These are phyloP conservation scores for Aurelia aurita complex sp. Pacific DNA, from an alignment of 30 jellyfish, hydroid and myxozoan species.

Conservation along the genomic window DNA sequence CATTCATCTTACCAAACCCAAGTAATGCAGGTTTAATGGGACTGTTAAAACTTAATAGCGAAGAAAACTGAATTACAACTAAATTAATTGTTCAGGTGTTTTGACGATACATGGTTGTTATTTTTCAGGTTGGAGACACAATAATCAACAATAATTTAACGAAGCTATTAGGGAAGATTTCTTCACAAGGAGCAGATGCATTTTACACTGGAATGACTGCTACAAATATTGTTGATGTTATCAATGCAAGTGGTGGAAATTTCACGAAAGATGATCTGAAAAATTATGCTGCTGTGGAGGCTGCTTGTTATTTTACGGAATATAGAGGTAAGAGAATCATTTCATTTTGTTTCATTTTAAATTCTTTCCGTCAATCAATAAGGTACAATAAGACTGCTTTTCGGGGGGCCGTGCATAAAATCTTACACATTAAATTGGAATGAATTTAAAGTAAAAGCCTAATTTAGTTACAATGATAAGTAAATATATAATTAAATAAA, in stretches of 20 bases:
- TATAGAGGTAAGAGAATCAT: slow-evolving; percentile 30
- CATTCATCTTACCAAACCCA: too few species aligned
- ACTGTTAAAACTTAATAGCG: too few species aligned
- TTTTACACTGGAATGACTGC: slow-evolving; percentile 53
- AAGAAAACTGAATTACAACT: too few species aligned
- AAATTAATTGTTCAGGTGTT: background rate
- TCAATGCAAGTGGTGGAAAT: slow-evolving; percentile 57
- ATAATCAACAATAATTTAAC: slow-evolving; percentile 21
- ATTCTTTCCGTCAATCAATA: too few species aligned
- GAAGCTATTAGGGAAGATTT: background rate
- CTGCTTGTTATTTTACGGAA: slow-evolving; percentile 14
- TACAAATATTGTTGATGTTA: slow-evolving; percentile 33
- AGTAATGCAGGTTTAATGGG: too few species aligned
- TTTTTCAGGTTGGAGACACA: slow-evolving; percentile 53
- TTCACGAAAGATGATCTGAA: slow-evolving; percentile 49
- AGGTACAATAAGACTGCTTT: too few species aligned
- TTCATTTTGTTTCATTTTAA: too few species aligned
- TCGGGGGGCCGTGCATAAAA: too few species aligned
- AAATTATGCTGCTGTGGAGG: slow-evolving; percentile 30
- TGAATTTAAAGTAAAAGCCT: too few species aligned
- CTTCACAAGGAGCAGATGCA: slow-evolving; percentile 49
- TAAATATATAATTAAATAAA: too few species aligned
- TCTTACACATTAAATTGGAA: too few species aligned
- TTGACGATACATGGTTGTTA: background rate
- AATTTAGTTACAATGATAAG: too few species aligned